Evolutionary conservation across 2,113 vertebrate genomes (phyloP).

Genomic region (Formicarius rufipectus): DNA sequence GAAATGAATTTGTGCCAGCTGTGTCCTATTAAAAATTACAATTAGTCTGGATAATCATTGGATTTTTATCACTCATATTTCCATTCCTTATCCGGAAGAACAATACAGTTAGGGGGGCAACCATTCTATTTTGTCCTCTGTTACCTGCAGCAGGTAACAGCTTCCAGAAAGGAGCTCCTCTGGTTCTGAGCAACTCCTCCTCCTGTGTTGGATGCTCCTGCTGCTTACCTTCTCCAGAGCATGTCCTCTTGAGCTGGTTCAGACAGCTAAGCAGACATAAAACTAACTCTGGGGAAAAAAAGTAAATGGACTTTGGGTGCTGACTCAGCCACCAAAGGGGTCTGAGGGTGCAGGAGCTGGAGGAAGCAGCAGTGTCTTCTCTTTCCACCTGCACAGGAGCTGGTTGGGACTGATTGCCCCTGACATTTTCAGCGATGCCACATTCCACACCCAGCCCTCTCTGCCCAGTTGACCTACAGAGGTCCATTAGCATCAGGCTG

Average conservation of each 20-base stretch:
- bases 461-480: background rate
- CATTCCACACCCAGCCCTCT: background rate
- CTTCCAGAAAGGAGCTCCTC: background rate
- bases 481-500: background rate
- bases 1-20: background rate
- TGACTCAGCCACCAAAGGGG: background rate
- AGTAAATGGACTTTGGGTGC: background rate
- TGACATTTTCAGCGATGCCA: background rate
- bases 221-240: background rate
- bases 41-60: background rate
- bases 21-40: background rate
- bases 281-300: background rate
- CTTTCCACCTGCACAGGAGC: background rate
- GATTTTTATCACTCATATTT: background rate
- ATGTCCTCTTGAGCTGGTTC: background rate
- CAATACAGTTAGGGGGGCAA: background rate
- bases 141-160: background rate
- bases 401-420: background rate
- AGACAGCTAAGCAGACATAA: background rate
- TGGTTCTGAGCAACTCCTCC: background rate
- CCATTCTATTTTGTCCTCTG: background rate
- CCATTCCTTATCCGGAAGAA: background rate
- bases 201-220: accelerated
- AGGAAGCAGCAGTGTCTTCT: background rate
- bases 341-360: background rate